Evolutionary conservation across 2,888 invertebrate genomes (phyloP), one percentile per base, ranked within the genome.

Genomic region (Ashinkailepas kermadecensis): DNA sequence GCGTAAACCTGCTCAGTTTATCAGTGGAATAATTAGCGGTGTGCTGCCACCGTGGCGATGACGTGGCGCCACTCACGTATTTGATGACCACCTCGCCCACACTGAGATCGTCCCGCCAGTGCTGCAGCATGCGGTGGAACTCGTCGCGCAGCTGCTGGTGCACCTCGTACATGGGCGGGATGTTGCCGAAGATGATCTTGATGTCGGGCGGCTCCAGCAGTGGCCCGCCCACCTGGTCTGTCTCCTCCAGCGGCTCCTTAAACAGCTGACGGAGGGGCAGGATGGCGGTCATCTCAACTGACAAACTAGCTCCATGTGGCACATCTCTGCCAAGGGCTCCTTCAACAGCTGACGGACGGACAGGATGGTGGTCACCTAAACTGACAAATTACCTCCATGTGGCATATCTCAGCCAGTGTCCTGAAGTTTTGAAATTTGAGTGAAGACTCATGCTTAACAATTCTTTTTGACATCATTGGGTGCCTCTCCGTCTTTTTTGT

Each of bases 181-280:
- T 91, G 88, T 97, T 96, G 85, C 96, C 96, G 89, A 99, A 99
- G 86, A 99, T 97, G 85, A 95, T 93, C 89, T 95, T 95, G 83
- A 95, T 91, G 90, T 98, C 97, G 18, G 95, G 95, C 86, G 94
- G 93, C 88, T 95, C 95, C 85, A 97, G 90, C 86, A 96, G 89
- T 81, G 93, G 92, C 84, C 91, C 91, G 85, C 93, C 93, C 81
- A 93, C 92, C 86, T 95, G 94, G 9, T 92, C 91, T 89, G 93
- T 92, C 86, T 94, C 93, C 88, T 99, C 98, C 83, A 98, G 89
- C 39, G 96, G 95, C 87, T 93, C 93, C 89, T 97, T 97, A 88
- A 97, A 98, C 89, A 95, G 91, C 97, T 97, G 87, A 89, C 6
- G 25, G 39, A 9, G 2, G 0, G 39, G 9, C 11, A 23, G 39